phyloP scores from a whole-genome alignment of 2,113 vertebrate genomes.

The Boulengeromyrus knoepffleri region DNA sequence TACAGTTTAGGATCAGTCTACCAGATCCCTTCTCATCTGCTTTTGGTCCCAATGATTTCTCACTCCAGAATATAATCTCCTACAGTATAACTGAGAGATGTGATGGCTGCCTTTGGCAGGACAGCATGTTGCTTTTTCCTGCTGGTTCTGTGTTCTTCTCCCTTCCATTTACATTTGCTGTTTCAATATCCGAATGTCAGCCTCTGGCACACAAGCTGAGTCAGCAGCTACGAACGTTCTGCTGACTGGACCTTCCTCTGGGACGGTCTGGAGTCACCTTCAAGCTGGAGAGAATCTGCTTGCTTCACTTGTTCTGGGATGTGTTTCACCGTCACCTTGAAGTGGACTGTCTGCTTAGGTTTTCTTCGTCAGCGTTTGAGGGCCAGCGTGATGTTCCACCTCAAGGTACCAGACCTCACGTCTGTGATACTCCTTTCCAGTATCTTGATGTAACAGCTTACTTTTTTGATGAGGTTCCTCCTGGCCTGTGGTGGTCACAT shows the following conservation, averaged over 20 bases:
- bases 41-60: not conserved
- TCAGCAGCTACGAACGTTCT: not conserved
- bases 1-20: not conserved
- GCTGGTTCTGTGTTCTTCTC: not conserved
- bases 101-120: not conserved
- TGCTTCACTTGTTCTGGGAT: not conserved
- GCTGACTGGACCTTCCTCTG: not conserved
- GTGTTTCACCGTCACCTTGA: not conserved
- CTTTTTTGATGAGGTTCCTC: not conserved
- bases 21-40: not conserved
- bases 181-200: not conserved
- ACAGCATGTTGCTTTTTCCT: not conserved
- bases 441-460: not conserved
- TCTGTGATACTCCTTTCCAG: not conserved
- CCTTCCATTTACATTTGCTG: not conserved
- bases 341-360: not conserved
- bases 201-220: not conserved
- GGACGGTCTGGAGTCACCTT: not conserved
- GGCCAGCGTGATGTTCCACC: not conserved
- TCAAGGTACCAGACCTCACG: not conserved
- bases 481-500: not conserved
- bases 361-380: not conserved
- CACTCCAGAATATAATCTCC: not conserved
- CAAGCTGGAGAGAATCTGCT: not conserved
- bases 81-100: not conserved